Conservation (phyloP, 2,797 vertebrate species). For the Kryptopterus vitreolus region DNA sequence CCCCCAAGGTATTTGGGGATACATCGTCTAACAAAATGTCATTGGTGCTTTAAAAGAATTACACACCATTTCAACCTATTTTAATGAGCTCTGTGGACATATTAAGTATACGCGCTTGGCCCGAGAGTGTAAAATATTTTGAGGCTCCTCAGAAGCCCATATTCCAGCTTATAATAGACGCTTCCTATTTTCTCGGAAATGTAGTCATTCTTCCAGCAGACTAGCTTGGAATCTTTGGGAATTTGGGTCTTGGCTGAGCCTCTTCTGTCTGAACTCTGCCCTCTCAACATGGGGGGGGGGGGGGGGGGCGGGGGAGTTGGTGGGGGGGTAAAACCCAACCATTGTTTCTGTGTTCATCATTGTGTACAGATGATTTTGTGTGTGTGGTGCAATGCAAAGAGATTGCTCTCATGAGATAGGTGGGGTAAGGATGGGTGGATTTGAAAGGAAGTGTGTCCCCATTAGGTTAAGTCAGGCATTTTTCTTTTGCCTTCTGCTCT, state of each 20-base stretch:
- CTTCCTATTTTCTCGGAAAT: constrained; percentile 72
- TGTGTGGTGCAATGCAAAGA: constrained; percentile 19
- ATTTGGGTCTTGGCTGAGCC: constrained; percentile 67
- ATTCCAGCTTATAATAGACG: constrained; percentile 26
- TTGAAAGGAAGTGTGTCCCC: constrained; percentile 37
- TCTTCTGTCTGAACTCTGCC: constrained; percentile 76
- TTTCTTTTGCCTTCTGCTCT: constrained; percentile 11
- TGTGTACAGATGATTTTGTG: constrained; percentile 33
- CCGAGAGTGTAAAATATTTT: background rate
- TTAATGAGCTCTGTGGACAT: background rate
- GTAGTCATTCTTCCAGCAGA: constrained; percentile 81
- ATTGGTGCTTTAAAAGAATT: background rate
- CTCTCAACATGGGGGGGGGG: constrained; percentile 67
- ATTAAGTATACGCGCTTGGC: background rate
- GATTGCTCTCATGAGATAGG: constrained; percentile 31
- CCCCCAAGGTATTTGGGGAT: too few relatives aligned
- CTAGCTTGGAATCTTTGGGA: constrained; percentile 78
- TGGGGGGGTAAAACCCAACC: constrained; percentile 63
- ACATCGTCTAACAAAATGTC: background rate
- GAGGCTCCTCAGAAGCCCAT: constrained; percentile 1
- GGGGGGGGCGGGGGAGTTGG: too few relatives aligned
- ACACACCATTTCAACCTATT: background rate
- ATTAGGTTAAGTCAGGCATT: constrained; percentile 33
- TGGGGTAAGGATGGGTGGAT: constrained; percentile 24
- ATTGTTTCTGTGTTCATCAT: constrained; percentile 64